Evolutionary conservation across 2,113 vertebrate species (phyloP), one percentile per base, ranked within the genome.

Genomic region (Salvelinus namaycush): DNA sequence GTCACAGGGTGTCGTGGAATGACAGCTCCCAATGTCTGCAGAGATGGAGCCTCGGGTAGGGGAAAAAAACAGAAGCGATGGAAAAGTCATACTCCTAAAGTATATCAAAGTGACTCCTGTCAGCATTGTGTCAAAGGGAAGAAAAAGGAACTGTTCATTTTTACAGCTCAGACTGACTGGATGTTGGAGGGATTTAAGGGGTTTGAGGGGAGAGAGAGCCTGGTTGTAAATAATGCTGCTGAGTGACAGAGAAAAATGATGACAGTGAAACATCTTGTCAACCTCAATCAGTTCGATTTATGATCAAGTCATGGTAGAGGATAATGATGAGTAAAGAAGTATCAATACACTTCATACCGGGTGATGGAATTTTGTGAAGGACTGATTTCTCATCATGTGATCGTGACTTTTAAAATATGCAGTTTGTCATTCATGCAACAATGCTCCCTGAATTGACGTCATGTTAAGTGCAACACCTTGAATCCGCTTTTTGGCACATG

Each of bases 31-130:
- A 94, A 97, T 95, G 96, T 99, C 95, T 97, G 95, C 95, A 96
- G 94, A 96, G 95, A 97, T 95, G 94, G 92, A 94, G 96, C 97
- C 97, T 92, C 93, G 76, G 96, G 97, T 96, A 18, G 13, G 18
- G 11, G 24, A 94, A 93, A 86, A 96, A 12, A 96, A 93, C 90
- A 92, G 93, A 95, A 96, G 92, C 93, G 92, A 97, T 96, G 94
- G 94, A 96, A 96, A 96, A 97, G 96, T 95, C 95, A 95, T 96
- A 93, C 94, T 95, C 93, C 92, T 94, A 94, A 95, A 96, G 96
- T 97, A 95, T 95, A 98, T 98, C 95, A 95, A 96, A 97, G 96
- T 95, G 96, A 98, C 97, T 98, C 95, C 94, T 97, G 96, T 97
- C 97, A 97, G 93, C 94, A 94, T 95, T 91, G 94, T 94, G 93